Percentiles rank a stretch among this genome's conserved stretches.
Evolutionary conservation across 2,797 vertebrate genomes (phyloP).

Genomic region (Coilia nasus): DNA sequence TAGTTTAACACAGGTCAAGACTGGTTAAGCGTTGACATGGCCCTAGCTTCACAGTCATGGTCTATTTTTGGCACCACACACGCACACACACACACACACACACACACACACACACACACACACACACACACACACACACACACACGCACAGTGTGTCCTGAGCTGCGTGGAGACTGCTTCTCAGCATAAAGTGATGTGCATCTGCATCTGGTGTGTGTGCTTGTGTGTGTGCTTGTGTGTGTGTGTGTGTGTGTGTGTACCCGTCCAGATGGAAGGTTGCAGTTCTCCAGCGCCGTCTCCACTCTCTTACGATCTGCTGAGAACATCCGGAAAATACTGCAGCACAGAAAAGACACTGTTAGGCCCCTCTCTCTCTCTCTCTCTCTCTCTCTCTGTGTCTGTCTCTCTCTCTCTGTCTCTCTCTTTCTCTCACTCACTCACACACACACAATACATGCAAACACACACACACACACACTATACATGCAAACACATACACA

Average conservation of each 20-base stretch:
- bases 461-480: too few species aligned
- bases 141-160: too few species aligned
- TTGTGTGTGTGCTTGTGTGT: constrained; percentile 32
- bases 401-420: too few species aligned
- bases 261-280: constrained; percentile 92
- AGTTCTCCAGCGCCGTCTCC: constrained; percentile 93
- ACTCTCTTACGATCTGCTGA: constrained; percentile 94
- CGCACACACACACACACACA: neutral
- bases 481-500: too few species aligned
- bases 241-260: constrained; percentile 73
- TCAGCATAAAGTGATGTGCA: too few species aligned
- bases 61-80: neutral
- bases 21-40: neutral
- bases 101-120: neutral
- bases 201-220: neutral
- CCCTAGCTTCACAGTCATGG: neutral
- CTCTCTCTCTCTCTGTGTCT: too few species aligned
- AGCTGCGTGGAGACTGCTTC: too few species aligned
- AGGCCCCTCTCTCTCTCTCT: neutral
- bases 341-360: neutral
- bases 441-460: too few species aligned
- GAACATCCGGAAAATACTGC: constrained; percentile 92
- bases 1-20: neutral
- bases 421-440: too few species aligned
- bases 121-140: neutral